Conservation (phyloP, 2,113 vertebrate species). For the Percopsis transmontana region DNA sequence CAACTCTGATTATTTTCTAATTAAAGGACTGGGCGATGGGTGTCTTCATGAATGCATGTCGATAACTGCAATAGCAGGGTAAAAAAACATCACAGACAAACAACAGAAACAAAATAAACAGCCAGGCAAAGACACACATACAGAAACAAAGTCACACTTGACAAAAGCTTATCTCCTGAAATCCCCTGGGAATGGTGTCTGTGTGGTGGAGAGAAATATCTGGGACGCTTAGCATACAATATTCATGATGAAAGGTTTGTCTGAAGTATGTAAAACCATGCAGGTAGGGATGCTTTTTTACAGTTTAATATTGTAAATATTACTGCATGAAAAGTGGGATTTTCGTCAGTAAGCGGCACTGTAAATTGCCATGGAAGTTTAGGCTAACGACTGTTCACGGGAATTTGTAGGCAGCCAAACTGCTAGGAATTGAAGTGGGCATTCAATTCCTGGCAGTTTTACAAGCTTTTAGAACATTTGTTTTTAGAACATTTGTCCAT, state of each 20-base stretch:
- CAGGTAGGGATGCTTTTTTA: no score
- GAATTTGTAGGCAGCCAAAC: no score
- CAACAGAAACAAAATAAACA: constrained; percentile 36
- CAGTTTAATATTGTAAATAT: no score
- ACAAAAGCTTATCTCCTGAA: constrained; percentile 22
- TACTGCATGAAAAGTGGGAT: no score
- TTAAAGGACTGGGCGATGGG: constrained; percentile 66
- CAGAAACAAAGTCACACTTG: constrained; percentile 32
- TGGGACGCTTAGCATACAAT: constrained; percentile 23
- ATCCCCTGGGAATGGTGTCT: constrained; percentile 28
- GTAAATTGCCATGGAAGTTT: no score
- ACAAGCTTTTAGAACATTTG: no score
- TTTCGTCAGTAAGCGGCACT: no score
- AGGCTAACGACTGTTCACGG: no score
- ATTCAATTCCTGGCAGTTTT: no score
- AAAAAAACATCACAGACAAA: constrained; percentile 47
- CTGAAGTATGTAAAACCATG: constrained; percentile 3
- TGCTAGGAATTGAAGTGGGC: no score
- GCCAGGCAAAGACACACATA: constrained; percentile 45
- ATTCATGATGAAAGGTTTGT: constrained; percentile 5
- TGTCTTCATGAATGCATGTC: constrained; percentile 61
- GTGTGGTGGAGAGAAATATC: constrained; percentile 25
- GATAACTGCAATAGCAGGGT: constrained; percentile 21
- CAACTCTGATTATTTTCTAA: constrained; percentile 73
- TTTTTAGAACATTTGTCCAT: no score